phyloP scores from a whole-genome alignment of 37 sponge, comb jelly and placozoan species.

The Halichondria panicea region DNA sequence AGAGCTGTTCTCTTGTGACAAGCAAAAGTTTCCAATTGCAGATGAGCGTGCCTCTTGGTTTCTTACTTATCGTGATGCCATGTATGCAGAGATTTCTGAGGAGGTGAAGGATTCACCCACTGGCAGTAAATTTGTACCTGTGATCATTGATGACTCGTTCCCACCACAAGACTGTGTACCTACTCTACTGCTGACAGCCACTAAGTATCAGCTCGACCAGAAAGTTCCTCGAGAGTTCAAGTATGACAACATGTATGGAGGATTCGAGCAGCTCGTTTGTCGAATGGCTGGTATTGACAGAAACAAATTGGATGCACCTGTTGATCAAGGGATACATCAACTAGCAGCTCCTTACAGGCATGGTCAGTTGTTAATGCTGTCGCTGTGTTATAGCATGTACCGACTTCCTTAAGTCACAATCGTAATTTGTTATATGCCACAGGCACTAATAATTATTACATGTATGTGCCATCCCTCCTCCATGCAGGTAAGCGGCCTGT shows the following conservation, averaged over 20 bases:
- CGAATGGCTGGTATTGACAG: conserved; percentile 64
- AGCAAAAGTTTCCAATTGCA: not conserved
- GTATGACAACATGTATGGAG: conserved; percentile 25
- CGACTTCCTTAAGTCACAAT: too few relatives aligned
- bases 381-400: too few relatives aligned
- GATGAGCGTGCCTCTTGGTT: conserved; percentile 5
- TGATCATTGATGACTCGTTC: conserved; percentile 17
- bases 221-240: conserved; percentile 9
- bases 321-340: not conserved
- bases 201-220: conserved; percentile 1
- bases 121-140: conserved; percentile 35
- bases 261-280: conserved; percentile 55
- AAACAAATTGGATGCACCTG: conserved; percentile 5
- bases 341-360: not conserved
- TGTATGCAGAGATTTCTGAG: conserved; percentile 8
- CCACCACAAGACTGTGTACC: conserved; percentile 12
- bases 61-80: conserved; percentile 5
- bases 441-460: too few relatives aligned
- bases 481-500: too few relatives aligned
- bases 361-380: too few relatives aligned
- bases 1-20: conserved; percentile 16
- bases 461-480: too few relatives aligned
- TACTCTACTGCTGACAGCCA: conserved; percentile 11
- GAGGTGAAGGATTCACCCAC: not conserved
- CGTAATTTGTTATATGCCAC: too few relatives aligned